Conservation (phyloP, 2,113 vertebrate species). For the Misgurnus anguillicaudatus region DNA sequence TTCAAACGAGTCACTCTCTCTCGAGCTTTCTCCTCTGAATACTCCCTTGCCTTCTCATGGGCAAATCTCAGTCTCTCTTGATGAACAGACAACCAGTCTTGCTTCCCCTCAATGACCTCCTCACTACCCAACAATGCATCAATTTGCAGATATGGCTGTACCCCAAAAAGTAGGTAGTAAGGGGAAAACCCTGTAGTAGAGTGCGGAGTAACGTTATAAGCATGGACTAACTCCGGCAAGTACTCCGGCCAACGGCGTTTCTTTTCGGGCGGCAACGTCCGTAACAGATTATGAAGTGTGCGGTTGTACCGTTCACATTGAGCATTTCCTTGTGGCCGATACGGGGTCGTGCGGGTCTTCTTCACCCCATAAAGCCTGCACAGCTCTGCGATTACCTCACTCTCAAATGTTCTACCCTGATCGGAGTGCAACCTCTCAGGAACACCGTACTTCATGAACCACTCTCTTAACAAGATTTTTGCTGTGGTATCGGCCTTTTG, state of each 20-base stretch:
- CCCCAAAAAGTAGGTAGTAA: neutral
- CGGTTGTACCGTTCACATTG: neutral
- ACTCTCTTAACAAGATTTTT: neutral
- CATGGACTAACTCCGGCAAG: neutral
- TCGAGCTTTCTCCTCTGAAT: neutral
- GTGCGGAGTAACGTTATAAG: neutral
- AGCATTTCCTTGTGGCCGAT: neutral
- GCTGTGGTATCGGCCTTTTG: slow-evolving; percentile 3
- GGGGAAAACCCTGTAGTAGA: slow-evolving; percentile 1
- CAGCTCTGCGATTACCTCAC: neutral
- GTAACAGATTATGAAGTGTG: neutral
- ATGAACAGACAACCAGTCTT: slow-evolving; percentile 14
- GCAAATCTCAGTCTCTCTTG: neutral
- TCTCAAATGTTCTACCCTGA: neutral
- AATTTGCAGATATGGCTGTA: neutral
- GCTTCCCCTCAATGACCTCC: neutral
- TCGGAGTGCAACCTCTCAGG: neutral
- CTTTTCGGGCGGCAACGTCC: no score
- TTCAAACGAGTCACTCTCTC: neutral
- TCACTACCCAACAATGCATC: neutral
- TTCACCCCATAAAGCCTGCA: neutral
- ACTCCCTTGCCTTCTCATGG: slow-evolving; percentile 6
- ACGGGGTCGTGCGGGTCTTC: neutral
- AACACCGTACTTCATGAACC: neutral
- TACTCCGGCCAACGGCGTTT: no score